Percentiles rank a stretch among this genome's conserved stretches.
phyloP scores from a whole-genome alignment of 2,113 vertebrate species.

The human (Homo sapiens) region DNA sequence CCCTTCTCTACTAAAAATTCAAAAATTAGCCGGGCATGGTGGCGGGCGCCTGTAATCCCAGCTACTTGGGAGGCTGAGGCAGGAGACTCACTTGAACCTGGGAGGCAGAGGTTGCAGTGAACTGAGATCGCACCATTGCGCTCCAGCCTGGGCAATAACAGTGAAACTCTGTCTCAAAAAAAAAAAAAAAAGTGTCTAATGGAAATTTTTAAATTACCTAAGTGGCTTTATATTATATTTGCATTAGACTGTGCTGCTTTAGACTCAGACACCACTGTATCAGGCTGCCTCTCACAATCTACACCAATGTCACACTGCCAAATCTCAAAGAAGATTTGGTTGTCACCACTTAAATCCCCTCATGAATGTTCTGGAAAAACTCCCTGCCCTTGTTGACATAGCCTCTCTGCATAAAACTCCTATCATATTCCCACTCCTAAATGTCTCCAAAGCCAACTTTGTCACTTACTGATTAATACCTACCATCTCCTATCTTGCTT shows the following conservation, averaged over 20 bases:
- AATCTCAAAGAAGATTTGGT: not conserved
- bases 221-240: not conserved
- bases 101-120: no score
- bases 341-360: not conserved
- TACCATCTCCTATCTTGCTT: not conserved
- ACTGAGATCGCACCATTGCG: no score
- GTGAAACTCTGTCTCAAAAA: no score
- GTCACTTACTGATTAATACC: not conserved
- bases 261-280: not conserved
- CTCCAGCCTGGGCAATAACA: no score
- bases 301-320: not conserved
- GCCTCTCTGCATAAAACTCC: not conserved
- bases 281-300: not conserved
- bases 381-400: not conserved
- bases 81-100: no score
- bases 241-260: not conserved
- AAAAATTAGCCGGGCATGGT: no score
- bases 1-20: no score
- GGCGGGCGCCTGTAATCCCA: no score
- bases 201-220: not conserved
- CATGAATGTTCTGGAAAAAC: not conserved
- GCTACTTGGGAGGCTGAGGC: no score
- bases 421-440: not conserved
- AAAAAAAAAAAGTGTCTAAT: not conserved
- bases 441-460: not conserved